phyloP scores from a whole-genome alignment of 2,113 vertebrate genomes.

The Ellobius talpinus region DNA sequence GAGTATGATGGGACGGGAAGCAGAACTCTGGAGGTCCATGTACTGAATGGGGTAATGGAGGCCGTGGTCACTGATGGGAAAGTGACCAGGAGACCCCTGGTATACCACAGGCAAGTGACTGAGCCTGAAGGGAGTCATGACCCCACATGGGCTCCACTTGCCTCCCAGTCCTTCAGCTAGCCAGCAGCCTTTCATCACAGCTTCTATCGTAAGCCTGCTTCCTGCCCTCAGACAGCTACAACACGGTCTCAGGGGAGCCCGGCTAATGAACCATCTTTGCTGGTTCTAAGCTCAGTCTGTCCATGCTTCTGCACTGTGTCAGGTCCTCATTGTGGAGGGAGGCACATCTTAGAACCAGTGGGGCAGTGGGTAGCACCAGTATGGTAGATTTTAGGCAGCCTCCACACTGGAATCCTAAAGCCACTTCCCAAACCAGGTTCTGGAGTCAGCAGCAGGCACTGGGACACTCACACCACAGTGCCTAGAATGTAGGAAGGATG shows the following conservation, averaged over 20 bases:
- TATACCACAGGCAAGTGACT: not conserved
- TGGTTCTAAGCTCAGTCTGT: not conserved
- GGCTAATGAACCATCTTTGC: not conserved
- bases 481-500: not conserved
- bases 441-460: not conserved
- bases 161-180: not conserved
- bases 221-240: not conserved
- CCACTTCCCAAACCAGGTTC: not conserved
- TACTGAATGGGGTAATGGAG: not conserved
- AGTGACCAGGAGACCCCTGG: not conserved
- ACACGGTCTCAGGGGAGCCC: accelerated
- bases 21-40: too few species aligned
- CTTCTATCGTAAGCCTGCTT: not conserved
- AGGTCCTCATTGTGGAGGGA: not conserved
- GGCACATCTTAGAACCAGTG: not conserved
- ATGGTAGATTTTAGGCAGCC: not conserved
- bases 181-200: not conserved
- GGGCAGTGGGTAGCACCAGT: not conserved
- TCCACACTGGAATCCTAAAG: not conserved
- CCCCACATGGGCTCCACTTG: not conserved
- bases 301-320: not conserved
- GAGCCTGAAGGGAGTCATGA: accelerated
- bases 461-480: not conserved
- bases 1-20: not conserved
- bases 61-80: not conserved